Evolutionary conservation across 2,797 vertebrate genomes (phyloP).

Genomic region (Alauda arvensis): DNA sequence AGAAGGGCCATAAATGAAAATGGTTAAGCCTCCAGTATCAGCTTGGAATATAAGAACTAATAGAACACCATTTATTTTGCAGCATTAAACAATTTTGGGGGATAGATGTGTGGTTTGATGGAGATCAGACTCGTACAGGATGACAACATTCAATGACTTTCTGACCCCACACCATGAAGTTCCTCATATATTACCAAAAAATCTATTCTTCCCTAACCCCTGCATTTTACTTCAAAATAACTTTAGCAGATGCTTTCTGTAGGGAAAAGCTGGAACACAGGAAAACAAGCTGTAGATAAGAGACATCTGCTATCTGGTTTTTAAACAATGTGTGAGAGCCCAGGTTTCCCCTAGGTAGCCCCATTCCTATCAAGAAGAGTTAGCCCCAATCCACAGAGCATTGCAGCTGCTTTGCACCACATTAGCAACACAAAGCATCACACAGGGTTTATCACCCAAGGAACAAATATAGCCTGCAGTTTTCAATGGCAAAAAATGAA

Average conservation of each 20-base stretch:
- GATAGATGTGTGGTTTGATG: background rate
- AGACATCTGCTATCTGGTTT: background rate
- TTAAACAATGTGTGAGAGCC: background rate
- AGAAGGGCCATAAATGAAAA: constrained; percentile 7
- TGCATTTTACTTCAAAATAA: background rate
- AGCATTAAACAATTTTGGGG: background rate
- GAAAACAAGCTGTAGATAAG: background rate
- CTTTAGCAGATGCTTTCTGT: background rate
- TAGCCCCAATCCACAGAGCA: background rate
- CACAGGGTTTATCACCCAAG: background rate
- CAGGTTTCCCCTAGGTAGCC: background rate
- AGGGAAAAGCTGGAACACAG: background rate
- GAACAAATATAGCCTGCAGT: background rate
- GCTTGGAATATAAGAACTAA: background rate
- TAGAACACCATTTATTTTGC: background rate
- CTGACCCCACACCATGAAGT: background rate
- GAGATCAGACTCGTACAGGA: background rate
- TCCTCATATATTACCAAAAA: background rate
- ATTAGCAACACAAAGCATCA: background rate
- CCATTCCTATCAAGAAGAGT: background rate
- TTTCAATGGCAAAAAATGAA: background rate
- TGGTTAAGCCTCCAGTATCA: background rate
- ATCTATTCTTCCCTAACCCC: background rate
- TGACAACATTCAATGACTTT: background rate
- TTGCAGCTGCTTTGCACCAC: background rate